Base-by-base conservation (phyloP, 2,888 invertebrate genomes). In the Catocala sponsa region DNA sequence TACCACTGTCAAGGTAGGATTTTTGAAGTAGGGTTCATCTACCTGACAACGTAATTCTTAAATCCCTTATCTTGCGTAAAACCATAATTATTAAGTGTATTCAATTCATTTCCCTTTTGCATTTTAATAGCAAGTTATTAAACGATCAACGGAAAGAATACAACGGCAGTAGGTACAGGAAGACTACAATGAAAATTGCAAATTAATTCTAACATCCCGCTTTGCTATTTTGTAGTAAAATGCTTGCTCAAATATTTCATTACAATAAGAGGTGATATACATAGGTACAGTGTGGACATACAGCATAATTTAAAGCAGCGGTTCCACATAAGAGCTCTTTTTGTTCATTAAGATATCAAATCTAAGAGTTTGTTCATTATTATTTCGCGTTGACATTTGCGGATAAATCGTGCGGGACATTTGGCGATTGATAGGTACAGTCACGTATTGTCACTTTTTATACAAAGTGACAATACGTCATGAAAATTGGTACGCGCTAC, bases 81-180 rank as follows among this genome's bases (percentile, higher is more conserved):
- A n/a, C 33, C 49, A 35, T 35, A 35, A 35, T 50, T 35, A 32
- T 64, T 48, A 42, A 47, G 33, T 47, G 50, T 49, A 32, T 13
- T 10, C 10, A 32, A 6, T 57, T 50, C 43, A 35, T n/a, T 33
- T 50, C 15, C 11, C 41, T 46, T 57, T 52, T 46, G 38, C 12
- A 2, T 35, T 55, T 15, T 32, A 58, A 47, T 35, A 62, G 42
- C 49, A 42, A 44, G 55, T 48, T 68, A 57, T 48, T 68, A 59
- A 65, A 53, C 12, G 52, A 57, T 49, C 25, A 55, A 65, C 59
- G 61, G 65, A 72, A 64, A 50, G 32, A 64, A 59, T 35, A 13
- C 10, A 15, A 25, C 15, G 55, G 0, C 68, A 72, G 56, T n/a
- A n/a, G n/a, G n/a, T 56, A 64, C 61, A 73, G 57, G 65, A 69